A percentile compares a stretch with the other conserved stretches of the same genome.
These are phyloP conservation scores for Pithys albifrons DNA, from an alignment of 2,113 vertebrate genomes.

Conservation along the genomic window DNA sequence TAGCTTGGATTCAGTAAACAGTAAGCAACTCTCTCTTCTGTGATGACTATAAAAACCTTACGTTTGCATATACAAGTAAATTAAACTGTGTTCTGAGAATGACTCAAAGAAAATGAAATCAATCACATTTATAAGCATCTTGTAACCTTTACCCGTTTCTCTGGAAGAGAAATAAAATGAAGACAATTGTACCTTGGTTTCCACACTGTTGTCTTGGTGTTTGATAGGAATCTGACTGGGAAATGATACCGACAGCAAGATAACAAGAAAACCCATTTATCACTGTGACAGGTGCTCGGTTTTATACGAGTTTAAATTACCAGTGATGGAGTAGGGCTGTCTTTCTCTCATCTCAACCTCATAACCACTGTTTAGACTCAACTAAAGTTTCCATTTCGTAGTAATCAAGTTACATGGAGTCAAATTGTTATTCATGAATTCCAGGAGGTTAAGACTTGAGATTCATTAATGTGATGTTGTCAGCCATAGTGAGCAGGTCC, in stretches of 20 bases:
- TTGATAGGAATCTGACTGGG: conserved; percentile 63
- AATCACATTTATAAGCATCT: conserved; percentile 48
- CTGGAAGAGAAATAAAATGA: conserved; percentile 50
- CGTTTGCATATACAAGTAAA: conserved; percentile 8
- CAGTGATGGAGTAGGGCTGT: conserved; percentile 63
- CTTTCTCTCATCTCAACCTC: conserved; percentile 62
- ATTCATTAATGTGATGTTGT: conserved; percentile 49
- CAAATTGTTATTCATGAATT: conserved; percentile 66
- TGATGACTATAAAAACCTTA: neutral
- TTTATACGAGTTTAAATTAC: conserved; percentile 68
- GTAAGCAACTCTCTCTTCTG: neutral
- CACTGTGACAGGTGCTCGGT: conserved; percentile 54
- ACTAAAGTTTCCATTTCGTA: conserved; percentile 56
- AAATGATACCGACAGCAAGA: conserved; percentile 66
- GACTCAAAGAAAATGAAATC: conserved; percentile 51
- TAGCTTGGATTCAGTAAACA: neutral
- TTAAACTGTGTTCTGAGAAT: conserved; percentile 43
- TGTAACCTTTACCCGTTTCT: conserved; percentile 23
- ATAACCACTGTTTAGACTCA: conserved; percentile 63
- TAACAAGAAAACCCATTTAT: conserved; percentile 74
- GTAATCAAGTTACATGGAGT: conserved; percentile 52
- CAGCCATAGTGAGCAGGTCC: neutral
- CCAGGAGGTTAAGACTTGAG: conserved; percentile 33
- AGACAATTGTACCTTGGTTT: conserved; percentile 43
- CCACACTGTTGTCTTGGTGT: conserved; percentile 1